Conservation (phyloP, 1,140 invertebrate species). For the Papilio aristodemus region DNA sequence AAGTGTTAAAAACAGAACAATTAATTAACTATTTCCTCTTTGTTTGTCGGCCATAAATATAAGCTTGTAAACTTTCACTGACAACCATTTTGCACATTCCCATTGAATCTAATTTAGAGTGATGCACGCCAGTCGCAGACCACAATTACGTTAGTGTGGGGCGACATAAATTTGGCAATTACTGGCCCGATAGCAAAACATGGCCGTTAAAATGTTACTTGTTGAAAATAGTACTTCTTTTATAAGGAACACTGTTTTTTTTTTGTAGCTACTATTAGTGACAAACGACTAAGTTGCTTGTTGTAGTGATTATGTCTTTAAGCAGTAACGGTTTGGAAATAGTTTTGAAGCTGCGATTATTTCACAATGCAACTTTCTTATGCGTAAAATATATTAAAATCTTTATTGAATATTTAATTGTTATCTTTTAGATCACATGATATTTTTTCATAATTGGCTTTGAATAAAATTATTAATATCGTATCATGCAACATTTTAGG, state of each 20-base stretch:
- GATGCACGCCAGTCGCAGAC: conserved; percentile 67
- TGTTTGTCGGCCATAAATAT: conserved; percentile 50
- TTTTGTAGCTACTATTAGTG: too few species aligned
- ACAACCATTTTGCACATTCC: conserved; percentile 60
- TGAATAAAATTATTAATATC: background rate
- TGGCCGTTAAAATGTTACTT: conserved; percentile 57
- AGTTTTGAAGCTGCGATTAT: too few species aligned
- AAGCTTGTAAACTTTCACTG: conserved; percentile 50
- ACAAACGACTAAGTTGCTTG: too few species aligned
- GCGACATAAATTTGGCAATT: conserved; percentile 77
- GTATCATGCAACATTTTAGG: conserved; percentile 57
- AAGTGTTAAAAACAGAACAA: conserved; percentile 15
- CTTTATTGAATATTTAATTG: too few species aligned
- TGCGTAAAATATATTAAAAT: too few species aligned
- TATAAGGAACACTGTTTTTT: too few species aligned
- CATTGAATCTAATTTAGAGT: conserved; percentile 74
- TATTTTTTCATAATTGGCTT: too few species aligned
- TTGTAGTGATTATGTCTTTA: too few species aligned
- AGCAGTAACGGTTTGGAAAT: too few species aligned
- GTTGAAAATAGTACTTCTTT: background rate
- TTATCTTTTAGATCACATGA: background rate
- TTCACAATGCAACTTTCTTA: too few species aligned
- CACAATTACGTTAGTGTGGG: conserved; percentile 74
- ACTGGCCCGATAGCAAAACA: conserved; percentile 64
- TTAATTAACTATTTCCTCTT: conserved; percentile 46